Base-by-base conservation (phyloP, 2,888 invertebrate genomes). In the Steinernema scapterisci region DNA sequence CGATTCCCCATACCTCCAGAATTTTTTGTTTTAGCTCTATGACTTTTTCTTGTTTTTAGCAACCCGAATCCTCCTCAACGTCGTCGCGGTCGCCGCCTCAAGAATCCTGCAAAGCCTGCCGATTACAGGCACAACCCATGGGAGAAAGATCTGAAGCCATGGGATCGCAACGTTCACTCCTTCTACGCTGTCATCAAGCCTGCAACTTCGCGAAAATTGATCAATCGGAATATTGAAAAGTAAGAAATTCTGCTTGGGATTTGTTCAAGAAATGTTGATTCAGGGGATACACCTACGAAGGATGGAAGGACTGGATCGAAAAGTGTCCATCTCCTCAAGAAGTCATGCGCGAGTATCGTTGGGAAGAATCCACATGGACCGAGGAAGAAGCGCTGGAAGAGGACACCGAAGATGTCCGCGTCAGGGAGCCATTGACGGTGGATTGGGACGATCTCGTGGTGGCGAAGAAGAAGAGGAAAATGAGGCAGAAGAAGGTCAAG, bases 21-120 rank as follows among this genome's bases (percentile, higher is more conserved):
- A 11, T 19, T 9, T 52, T 11, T 52, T 48, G 19, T 19, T 19
- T 19, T n/a, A n/a, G 16, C 48, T 48, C 13, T n/a, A 3, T 5
- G 5, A 48, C 19, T 3, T 48, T 48, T 48, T 19, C 54, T 54
- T 31, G 27, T 63, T 31, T 63, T 13, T 19, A 63, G 63, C 11
- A 27, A 13, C 7, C 63, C 63, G 13, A 63, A 63, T 63, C 63
- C 63, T 16, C 31, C 63, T 63, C 63, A 27, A 27, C 63, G 38
- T 16, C 63, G 63, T n/a, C 63, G 63, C 6, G 31, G 63, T n/a
- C 27, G 63, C 13, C 6, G 31, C 6, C 23, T 63, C 31, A 63
- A 63, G 16, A 38, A 63, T n/a, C 16, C 63, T 16, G 7, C 1
- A 13, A 31, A 63, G 19, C 63, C 63, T 5, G 31, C 31, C n/a